A percentile compares a stretch with the other conserved stretches of the same genome.
These are phyloP conservation scores for Andrena cerasifolii DNA, from an alignment of 1,140 invertebrate genomes.

Conservation along the genomic window DNA sequence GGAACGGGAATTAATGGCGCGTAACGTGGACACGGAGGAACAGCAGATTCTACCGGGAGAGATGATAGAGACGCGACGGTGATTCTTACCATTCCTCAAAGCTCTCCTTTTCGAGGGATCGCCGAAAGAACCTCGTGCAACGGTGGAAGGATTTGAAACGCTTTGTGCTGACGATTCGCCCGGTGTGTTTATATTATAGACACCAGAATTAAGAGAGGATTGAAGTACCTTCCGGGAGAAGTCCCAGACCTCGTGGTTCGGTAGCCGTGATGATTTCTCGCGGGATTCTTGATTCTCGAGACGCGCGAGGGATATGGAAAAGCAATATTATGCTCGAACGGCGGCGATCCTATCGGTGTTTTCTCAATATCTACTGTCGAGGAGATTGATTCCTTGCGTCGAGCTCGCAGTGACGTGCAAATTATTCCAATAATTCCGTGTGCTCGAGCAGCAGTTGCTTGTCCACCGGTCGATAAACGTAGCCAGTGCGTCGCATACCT, in stretches of 20 bases:
- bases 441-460: neutral
- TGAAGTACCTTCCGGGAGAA: too few relatives aligned
- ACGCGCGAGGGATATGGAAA: too few relatives aligned
- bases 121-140: too few relatives aligned
- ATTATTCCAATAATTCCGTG: constrained; percentile 29
- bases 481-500: constrained; percentile 3
- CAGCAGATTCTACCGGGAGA: neutral
- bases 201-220: too few relatives aligned
- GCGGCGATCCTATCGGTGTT: constrained; percentile 36
- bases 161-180: too few relatives aligned
- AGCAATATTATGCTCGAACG: neutral
- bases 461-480: constrained; percentile 46
- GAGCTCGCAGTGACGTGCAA: constrained; percentile 43
- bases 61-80: neutral
- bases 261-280: too few relatives aligned
- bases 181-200: too few relatives aligned
- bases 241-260: too few relatives aligned
- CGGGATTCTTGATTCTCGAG: too few relatives aligned
- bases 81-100: neutral
- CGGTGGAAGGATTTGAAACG: too few relatives aligned
- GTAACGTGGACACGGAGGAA: neutral
- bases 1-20: constrained; percentile 12
- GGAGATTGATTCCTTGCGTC: constrained; percentile 11
- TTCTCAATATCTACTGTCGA: constrained; percentile 15
- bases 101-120: too few relatives aligned